phyloP scores from a whole-genome alignment of 2,113 vertebrate genomes.

The Mixornis gularis region DNA sequence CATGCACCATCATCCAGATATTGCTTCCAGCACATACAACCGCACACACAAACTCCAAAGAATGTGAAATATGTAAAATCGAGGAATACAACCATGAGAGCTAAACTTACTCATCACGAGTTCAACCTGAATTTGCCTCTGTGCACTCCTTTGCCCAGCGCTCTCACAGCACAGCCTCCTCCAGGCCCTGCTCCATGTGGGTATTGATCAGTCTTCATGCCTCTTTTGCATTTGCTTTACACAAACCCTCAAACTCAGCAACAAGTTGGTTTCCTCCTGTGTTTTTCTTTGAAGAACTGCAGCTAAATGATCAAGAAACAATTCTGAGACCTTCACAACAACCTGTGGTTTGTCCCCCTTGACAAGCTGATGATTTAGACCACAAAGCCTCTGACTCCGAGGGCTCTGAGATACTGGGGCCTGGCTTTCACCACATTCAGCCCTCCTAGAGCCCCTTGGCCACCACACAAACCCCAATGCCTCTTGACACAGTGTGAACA shows the following conservation, averaged over 20 bases:
- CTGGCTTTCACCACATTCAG: neutral
- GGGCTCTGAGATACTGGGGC: neutral
- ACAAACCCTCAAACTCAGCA: neutral
- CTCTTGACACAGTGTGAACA: neutral
- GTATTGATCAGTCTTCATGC: neutral
- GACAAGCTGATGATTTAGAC: neutral
- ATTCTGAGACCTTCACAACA: neutral
- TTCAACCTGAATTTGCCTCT: neutral
- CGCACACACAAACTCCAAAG: constrained; percentile 2
- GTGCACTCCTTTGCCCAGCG: rapidly evolving
- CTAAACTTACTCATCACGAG: neutral
- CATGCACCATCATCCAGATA: neutral
- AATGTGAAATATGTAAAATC: constrained; percentile 23
- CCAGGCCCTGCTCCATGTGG: neutral
- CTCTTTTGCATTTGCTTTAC: neutral
- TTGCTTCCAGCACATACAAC: constrained; percentile 1
- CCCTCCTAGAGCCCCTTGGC: neutral
- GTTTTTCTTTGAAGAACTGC: neutral
- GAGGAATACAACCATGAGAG: neutral
- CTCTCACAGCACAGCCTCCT: neutral
- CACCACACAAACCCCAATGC: neutral
- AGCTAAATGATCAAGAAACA: neutral
- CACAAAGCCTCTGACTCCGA: neutral
- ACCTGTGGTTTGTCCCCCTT: neutral
- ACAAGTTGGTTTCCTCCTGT: neutral